Conservation (phyloP, 2,113 vertebrate genomes). For the Dicrurus megarhynchus region DNA sequence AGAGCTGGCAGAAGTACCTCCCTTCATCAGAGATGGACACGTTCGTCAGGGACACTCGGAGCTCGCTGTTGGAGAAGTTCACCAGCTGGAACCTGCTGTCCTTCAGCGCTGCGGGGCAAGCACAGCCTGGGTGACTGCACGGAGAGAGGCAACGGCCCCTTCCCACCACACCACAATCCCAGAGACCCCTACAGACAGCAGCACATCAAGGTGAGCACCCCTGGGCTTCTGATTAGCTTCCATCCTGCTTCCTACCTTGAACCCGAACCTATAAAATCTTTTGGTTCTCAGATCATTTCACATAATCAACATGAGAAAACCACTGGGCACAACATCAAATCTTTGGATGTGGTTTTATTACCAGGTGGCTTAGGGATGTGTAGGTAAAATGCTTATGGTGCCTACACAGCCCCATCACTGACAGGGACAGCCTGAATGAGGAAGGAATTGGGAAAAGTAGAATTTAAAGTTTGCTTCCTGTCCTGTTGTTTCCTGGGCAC, state of each 20-base stretch:
- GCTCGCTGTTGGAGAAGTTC: conserved; percentile 99
- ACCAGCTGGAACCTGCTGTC: conserved; percentile 99
- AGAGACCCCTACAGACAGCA: not conserved
- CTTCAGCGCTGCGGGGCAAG: conserved; percentile 87
- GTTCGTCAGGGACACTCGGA: conserved; percentile 95
- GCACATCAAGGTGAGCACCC: fast-evolving
- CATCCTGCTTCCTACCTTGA: not conserved
- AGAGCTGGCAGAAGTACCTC: conserved; percentile 97
- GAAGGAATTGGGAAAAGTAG: not conserved
- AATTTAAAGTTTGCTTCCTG: not conserved
- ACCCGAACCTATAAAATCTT: not conserved
- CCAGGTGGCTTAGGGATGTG: not conserved
- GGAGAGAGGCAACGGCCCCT: not conserved
- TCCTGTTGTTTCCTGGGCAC: not conserved
- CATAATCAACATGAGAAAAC: not conserved
- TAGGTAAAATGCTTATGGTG: not conserved
- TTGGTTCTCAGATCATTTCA: not conserved
- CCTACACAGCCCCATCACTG: fast-evolving
- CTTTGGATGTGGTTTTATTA: fast-evolving
- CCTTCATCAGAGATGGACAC: conserved; percentile 96
- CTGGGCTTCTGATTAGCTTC: not conserved
- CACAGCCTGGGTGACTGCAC: not conserved
- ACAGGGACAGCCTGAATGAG: not conserved
- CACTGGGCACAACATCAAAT: fast-evolving
- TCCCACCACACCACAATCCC: not conserved